Conservation (phyloP, 92 coral and sea anemone genomes). For the Parazoanthus atlanticus region DNA sequence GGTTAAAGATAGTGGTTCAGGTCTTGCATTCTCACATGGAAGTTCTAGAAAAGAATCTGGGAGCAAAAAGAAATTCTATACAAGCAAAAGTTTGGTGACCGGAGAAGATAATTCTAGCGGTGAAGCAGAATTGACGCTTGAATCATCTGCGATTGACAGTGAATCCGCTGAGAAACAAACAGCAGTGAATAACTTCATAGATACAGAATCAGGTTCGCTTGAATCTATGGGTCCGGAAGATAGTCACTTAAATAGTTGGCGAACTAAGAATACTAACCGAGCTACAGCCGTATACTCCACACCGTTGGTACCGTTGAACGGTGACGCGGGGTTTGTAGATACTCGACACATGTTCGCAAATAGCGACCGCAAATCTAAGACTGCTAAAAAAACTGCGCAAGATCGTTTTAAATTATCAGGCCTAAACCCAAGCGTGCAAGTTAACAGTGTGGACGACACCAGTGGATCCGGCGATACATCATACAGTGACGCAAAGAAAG, state of each 20-base stretch:
- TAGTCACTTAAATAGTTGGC: not conserved
- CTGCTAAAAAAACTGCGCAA: not conserved
- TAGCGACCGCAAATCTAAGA: constrained; percentile 8
- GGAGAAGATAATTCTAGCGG: not conserved
- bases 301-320: not conserved
- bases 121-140: not conserved
- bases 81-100: not conserved
- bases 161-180: not conserved
- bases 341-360: constrained; percentile 33
- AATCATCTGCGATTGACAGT: not conserved
- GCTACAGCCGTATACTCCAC: not conserved
- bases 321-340: constrained; percentile 33
- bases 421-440: not conserved
- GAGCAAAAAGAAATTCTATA: not conserved
- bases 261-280: not conserved
- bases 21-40: not conserved
- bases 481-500: not conserved
- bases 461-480: not conserved
- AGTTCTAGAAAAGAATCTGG: not conserved
- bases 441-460: not conserved
- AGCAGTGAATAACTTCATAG: not conserved
- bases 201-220: not conserved
- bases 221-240: not conserved
- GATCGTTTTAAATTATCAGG: not conserved
- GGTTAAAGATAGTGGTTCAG: not conserved